phyloP scores from a whole-genome alignment of 2,113 vertebrate species.

The Prionailurus bengalensis region DNA sequence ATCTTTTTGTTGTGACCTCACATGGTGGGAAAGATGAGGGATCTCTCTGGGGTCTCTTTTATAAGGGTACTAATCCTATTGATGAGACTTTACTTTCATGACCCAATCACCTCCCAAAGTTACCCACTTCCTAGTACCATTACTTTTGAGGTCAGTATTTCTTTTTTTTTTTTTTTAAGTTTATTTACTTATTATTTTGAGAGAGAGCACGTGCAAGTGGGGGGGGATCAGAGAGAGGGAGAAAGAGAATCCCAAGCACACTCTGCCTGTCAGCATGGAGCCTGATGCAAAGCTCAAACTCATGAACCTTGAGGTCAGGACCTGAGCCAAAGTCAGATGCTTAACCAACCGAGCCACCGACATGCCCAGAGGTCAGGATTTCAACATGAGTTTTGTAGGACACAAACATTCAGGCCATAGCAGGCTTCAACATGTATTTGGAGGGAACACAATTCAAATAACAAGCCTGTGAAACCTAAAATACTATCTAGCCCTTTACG shows the following conservation, averaged over 20 bases:
- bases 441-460: neutral
- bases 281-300: too few relatives aligned
- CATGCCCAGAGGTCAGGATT: neutral
- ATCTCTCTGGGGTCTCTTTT: neutral
- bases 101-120: neutral
- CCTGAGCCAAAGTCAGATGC: too few relatives aligned
- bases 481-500: neutral
- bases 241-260: too few relatives aligned
- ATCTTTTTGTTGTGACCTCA: neutral
- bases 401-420: neutral
- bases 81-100: neutral
- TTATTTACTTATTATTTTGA: too few relatives aligned
- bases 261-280: too few relatives aligned
- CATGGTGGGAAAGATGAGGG: neutral
- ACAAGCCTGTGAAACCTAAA: neutral
- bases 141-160: neutral
- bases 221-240: too few relatives aligned
- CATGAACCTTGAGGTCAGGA: too few relatives aligned
- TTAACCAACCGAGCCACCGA: too few relatives aligned
- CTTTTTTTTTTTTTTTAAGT: too few relatives aligned
- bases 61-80: neutral
- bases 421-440: neutral
- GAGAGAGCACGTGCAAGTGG: too few relatives aligned
- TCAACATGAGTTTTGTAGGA: neutral
- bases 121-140: neutral